These are phyloP conservation scores for Aptenodytes patagonicus DNA, from an alignment of 2,113 vertebrate species.

Conservation along the genomic window DNA sequence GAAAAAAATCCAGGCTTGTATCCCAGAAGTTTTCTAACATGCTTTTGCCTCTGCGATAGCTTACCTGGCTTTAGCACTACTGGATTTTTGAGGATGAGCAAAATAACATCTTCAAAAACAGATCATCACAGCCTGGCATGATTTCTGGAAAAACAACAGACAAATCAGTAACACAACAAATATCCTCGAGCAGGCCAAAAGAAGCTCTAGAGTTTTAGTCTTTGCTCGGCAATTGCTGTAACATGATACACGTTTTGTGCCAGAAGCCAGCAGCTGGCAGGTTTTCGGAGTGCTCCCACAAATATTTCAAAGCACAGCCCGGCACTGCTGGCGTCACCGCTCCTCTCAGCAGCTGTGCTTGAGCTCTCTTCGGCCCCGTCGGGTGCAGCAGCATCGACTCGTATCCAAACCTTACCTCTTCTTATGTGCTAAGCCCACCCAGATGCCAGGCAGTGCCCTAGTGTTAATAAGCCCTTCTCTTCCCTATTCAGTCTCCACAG, in stretches of 20 bases:
- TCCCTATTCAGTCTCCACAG: background rate
- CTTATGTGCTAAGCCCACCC: background rate
- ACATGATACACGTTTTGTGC: background rate
- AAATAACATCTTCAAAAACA: background rate
- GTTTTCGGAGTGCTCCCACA: background rate
- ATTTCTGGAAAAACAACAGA: background rate
- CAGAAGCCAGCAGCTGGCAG: background rate
- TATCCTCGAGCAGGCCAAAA: background rate
- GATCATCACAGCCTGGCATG: background rate
- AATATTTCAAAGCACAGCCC: background rate
- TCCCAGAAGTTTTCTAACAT: background rate
- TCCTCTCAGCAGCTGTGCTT: background rate
- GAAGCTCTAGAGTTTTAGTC: background rate
- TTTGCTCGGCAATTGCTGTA: background rate
- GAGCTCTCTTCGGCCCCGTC: background rate
- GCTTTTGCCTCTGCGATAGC: background rate
- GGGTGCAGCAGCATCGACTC: rapidly evolving
- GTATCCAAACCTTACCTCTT: background rate
- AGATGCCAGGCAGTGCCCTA: background rate
- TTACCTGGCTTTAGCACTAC: background rate
- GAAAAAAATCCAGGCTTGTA: background rate
- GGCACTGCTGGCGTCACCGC: background rate
- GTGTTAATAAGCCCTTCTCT: background rate
- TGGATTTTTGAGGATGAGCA: background rate
- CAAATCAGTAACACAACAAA: background rate